Evolutionary conservation across 2,113 vertebrate species (phyloP), one percentile per base, ranked within the genome.

Genomic region (Triplophysa siluroides): DNA sequence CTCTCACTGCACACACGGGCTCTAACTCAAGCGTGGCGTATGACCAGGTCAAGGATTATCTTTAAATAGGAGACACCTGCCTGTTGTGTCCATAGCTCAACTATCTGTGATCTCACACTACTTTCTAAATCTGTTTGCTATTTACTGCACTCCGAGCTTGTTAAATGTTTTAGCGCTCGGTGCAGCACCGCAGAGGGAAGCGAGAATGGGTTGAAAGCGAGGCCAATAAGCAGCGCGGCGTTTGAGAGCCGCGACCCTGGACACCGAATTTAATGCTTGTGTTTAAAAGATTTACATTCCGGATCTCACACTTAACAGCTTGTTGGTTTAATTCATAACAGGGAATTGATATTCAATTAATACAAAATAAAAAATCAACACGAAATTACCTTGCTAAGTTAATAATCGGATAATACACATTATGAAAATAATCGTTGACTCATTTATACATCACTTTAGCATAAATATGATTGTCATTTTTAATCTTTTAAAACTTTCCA

Each of bases 41-140:
- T 41, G 60, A 85, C 62, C 82, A 81, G 87, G 86, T 91, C 90
- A 90, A 92, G 88, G 90, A 83, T 86, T 76, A 56, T 79, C 88
- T 90, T 87, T 84, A 89, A 89, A 91, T 91, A 92, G 90, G 83
- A 84, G 76, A 87, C 88, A 91, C 89, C 90, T 90, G 90, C 86
- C 85, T 76, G 68, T 84, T 90, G 76, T 83, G 84, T 80, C 79
- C 85, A 87, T 86, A 81, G 81, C 77, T 81, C 67, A 70, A 80
- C 85, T 86, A 83, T 83, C 86, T 91, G 66, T 84, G 78, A 85
- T 85, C 84, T 86, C 84, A 87, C 81, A 83, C 83, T 78, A 67
- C 85, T 84, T 88, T 88, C 88, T 86, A 89, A 86, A 90, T 88
- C 21, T 43, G 89, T 85, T 77, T 76, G 76, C 80, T 87, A 80